Evolutionary conservation across 2,797 vertebrate genomes (phyloP), one percentile per base, ranked within the genome.

Genomic region (Ctenosaura bakeri): DNA sequence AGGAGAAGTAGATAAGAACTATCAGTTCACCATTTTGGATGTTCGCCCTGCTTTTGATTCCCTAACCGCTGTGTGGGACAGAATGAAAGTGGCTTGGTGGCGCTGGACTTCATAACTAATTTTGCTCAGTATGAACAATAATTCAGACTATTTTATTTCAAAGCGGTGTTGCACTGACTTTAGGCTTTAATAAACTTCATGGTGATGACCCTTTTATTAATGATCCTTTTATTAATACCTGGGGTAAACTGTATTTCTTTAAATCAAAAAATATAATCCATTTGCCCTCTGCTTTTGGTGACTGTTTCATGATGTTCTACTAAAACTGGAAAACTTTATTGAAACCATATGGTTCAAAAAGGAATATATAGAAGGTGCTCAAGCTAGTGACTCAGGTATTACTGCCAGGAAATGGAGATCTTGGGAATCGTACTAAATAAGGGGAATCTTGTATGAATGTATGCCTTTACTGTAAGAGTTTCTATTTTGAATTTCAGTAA

Each of bases 51-150:
- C 99, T 0, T 97, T 98, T 5, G 99, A 99, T 96, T 99, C 99
- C 3, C 64, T 99, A 20, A 97, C 94, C 0, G 99, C 99, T 0
- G 98, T 99, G 6, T 99, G 98, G 99, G 99, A 99, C 96, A 98
- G 99, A 83, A 98, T 98, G 98, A 99, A 98, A 96, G 98, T 99
- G 59, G 97, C 99, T 69, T 99, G 98, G 98, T 99, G 98, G 99
- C 98, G 98, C 90, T 99, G 99, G 99, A 98, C 98, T 81, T 99
- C 98, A 0, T 99, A 97, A 97, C 92, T 62, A 14, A 82, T 80
- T 79, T 86, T 83, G 35, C 0, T 56, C 81, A 76, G 85, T 52
- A 85, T 88, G 90, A 86, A 73, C 0, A 0, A 52, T 89, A 89
- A 89, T 81, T 62, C 80, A 88, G 92, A 90, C 56, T 6, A 69